These are phyloP conservation scores for Drepana arcuata DNA, from an alignment of 1,140 invertebrate genomes.

Conservation along the genomic window DNA sequence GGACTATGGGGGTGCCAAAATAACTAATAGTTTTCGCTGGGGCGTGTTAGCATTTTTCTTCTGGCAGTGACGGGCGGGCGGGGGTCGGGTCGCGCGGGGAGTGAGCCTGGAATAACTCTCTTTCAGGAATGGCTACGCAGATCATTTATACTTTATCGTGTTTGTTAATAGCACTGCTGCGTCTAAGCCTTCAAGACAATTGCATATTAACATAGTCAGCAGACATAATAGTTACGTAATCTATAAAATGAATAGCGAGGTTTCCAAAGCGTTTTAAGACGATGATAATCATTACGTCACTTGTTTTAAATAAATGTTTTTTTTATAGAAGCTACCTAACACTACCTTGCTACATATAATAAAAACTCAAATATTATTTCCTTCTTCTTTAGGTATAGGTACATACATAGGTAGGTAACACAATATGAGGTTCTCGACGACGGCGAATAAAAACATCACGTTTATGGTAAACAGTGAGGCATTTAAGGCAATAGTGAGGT, in stretches of 20 bases:
- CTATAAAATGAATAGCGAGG: too few species aligned
- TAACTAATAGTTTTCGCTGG: constrained; percentile 70
- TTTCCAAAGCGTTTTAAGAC: too few species aligned
- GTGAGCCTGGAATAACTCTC: constrained; percentile 35
- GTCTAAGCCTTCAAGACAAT: constrained; percentile 7
- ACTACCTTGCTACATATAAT: too few species aligned
- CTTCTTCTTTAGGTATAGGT: too few species aligned
- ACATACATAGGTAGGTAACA: too few species aligned
- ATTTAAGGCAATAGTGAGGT: constrained; percentile 28
- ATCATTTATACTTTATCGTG: constrained; percentile 68
- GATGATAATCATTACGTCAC: too few species aligned
- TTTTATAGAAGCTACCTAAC: too few species aligned
- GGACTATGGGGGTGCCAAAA: constrained; percentile 62
- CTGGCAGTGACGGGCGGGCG: constrained; percentile 56
- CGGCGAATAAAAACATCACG: constrained; percentile 33
- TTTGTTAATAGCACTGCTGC: constrained; percentile 49
- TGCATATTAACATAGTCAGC: background rate
- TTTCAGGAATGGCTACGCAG: constrained; percentile 48
- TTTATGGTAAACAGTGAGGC: constrained; percentile 39
- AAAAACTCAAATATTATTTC: too few species aligned
- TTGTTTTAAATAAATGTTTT: too few species aligned
- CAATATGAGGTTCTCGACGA: too few species aligned
- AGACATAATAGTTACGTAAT: too few species aligned
- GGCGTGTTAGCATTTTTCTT: constrained; percentile 71
- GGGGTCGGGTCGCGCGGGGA: constrained; percentile 10